Conservation (phyloP, 2,797 vertebrate species). For the Syncerus caffer region DNA sequence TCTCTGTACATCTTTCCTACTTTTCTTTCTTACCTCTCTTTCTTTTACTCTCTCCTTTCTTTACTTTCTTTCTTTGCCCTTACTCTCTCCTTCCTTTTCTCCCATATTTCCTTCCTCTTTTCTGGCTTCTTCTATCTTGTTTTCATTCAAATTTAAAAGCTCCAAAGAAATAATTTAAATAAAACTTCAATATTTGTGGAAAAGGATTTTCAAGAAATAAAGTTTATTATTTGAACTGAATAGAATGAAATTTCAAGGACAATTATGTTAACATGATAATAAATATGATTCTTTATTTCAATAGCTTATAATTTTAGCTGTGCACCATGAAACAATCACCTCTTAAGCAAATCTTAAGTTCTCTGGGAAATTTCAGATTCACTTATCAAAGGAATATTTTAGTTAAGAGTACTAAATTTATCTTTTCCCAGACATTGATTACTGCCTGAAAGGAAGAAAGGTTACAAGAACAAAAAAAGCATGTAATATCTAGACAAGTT, state of each 20-base stretch:
- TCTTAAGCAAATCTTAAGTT: constrained; percentile 21
- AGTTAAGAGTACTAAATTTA: constrained; percentile 20
- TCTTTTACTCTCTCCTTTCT: neutral
- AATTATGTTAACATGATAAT: neutral
- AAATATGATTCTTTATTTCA: constrained; percentile 6
- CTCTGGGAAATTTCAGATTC: constrained; percentile 26
- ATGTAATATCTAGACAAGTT: neutral
- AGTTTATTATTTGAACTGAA: constrained; percentile 35
- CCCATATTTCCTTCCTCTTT: neutral
- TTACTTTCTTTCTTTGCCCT: neutral
- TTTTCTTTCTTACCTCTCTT: neutral
- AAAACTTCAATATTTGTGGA: neutral
- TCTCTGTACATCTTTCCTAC: neutral
- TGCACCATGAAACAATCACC: neutral
- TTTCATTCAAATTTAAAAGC: constrained; percentile 32
- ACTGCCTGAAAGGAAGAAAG: neutral
- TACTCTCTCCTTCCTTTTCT: neutral
- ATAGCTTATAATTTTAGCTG: constrained; percentile 35
- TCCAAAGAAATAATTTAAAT: neutral
- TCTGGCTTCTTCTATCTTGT: neutral
- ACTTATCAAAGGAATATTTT: constrained; percentile 12
- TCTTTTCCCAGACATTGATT: constrained; percentile 22
- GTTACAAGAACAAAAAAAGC: neutral
- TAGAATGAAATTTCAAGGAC: neutral
- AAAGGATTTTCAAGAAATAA: neutral